phyloP scores from a whole-genome alignment of 2,888 invertebrate species.

The Cryptocephalus primarius region DNA sequence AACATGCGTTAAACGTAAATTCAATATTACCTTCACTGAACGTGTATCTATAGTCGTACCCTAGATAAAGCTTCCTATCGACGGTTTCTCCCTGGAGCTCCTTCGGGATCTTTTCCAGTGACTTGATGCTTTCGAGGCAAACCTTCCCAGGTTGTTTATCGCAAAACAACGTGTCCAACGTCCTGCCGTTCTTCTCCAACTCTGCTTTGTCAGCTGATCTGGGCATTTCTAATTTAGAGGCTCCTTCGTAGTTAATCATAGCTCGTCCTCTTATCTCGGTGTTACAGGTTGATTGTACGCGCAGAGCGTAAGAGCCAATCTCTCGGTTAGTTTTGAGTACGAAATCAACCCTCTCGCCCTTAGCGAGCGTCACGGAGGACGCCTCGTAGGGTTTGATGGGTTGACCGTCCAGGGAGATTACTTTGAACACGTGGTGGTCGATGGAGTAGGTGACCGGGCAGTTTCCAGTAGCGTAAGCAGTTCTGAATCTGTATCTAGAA shows the following conservation, averaged over 20 bases:
- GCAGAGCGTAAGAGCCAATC: conserved; percentile 50
- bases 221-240: conserved; percentile 1
- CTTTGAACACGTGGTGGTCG: conserved; percentile 50
- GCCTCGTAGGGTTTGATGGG: conserved; percentile 48
- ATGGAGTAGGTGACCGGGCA: conserved; percentile 58
- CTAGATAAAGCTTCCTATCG: conserved; percentile 53
- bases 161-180: conserved; percentile 28
- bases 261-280: conserved; percentile 41
- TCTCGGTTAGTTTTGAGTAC: conserved; percentile 52
- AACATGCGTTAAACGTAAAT: too few species aligned
- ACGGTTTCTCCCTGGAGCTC: conserved; percentile 37
- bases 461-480: conserved; percentile 55
- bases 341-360: conserved; percentile 70
- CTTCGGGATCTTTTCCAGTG: conserved; percentile 42
- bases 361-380: conserved; percentile 45
- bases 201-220: conserved; percentile 6
- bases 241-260: conserved; percentile 37
- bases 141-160: conserved; percentile 38
- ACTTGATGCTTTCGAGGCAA: conserved; percentile 49
- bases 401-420: conserved; percentile 63
- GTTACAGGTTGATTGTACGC: conserved; percentile 39
- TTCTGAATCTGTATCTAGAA: conserved; percentile 53
- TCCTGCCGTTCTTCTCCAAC: conserved; percentile 11
- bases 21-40: too few species aligned
- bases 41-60: conserved; percentile 41